Percentiles rank a stretch among this genome's conserved stretches.
phyloP scores from a whole-genome alignment of 1,140 invertebrate species.

The Nasonia longicornis region DNA sequence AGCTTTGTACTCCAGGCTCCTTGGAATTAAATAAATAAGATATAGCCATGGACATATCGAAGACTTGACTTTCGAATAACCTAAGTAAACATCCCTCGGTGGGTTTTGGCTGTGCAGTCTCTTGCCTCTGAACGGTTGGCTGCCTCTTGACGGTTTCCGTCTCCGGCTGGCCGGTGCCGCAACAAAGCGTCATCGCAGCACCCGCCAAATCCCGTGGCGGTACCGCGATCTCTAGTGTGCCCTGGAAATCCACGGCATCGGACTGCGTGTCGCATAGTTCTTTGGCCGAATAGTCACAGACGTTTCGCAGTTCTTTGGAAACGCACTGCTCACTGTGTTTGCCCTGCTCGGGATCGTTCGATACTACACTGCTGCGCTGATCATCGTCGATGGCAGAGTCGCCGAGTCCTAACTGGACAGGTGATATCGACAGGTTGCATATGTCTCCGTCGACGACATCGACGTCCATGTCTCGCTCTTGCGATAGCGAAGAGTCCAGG shows the following conservation, averaged over 20 bases:
- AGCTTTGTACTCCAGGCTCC: slow-evolving; percentile 95
- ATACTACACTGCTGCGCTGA: slow-evolving; percentile 35
- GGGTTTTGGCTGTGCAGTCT: slow-evolving; percentile 65
- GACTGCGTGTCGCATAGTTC: slow-evolving; percentile 48
- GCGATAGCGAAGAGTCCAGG: slow-evolving; percentile 75
- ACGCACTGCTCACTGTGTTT: slow-evolving; percentile 31
- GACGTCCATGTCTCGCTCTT: slow-evolving; percentile 64
- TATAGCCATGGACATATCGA: slow-evolving; percentile 98
- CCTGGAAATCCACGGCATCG: slow-evolving; percentile 16
- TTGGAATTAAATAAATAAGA: slow-evolving; percentile 99
- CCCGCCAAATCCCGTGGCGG: slow-evolving; percentile 58
- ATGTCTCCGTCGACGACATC: slow-evolving; percentile 62
- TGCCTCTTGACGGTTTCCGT: slow-evolving; percentile 54
- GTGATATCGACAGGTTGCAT: slow-evolving; percentile 51
- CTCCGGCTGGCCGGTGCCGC: slow-evolving; percentile 61
- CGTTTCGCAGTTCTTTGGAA: slow-evolving; percentile 46
- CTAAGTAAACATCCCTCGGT: slow-evolving; percentile 78
- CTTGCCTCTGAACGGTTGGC: slow-evolving; percentile 57
- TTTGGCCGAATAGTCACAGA: slow-evolving; percentile 48
- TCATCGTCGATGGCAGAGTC: slow-evolving; percentile 49
- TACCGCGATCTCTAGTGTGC: slow-evolving; percentile 36
- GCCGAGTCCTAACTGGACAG: slow-evolving; percentile 52
- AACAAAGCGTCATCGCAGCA: slow-evolving; percentile 66
- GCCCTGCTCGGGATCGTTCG: slow-evolving; percentile 36
- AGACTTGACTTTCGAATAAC: slow-evolving; percentile 96